Base-by-base conservation (phyloP, 2,113 vertebrate genomes). In the Forbesichthys agassizii region DNA sequence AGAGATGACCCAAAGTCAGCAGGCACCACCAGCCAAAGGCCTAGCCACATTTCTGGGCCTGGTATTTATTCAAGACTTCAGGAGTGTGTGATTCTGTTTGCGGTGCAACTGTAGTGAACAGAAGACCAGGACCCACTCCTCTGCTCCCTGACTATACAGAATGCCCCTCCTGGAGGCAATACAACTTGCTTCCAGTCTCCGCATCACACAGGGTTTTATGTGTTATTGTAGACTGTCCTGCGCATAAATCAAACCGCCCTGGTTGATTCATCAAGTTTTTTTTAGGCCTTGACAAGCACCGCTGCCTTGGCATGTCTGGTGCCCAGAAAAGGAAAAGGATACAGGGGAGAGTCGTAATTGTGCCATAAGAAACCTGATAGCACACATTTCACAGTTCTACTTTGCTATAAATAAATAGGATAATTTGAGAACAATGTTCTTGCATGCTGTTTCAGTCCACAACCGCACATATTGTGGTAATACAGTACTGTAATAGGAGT, bases 171-270 rank as follows among this genome's bases (percentile, higher is more conserved):
- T 79, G 71, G 71, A 84, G 54, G 68, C 46, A 36, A 76, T 78
- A 79, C 68, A 68, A 70, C 82, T 83, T 75, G 36, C 71, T 56
- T 63, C 57, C 75, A 76, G 82, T 80, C 75, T 55, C 1, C 42
- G 20, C 75, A 70, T 82, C 76, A 48, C 55, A 55, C 72, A 72
- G 48, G 57, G 63, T 88, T 86, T 84, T 84, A 83, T 81, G 67
- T 88, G 81, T 87, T 90, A 79, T 85, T 84, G 62, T 78, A 85
- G 85, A 89, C 77, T 81, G 75, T 74, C 77, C 84, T 62, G 69
- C 69, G 68, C 73, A 78, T 86, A 86, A 90, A 87, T 86, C 62
- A 74, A 71, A 70, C 77, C 67, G 63, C 80, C 78, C 88, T 88
- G 86, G 82, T 82, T 75, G 69, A 69, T 75, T 33, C 8, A 66